phyloP scores from a whole-genome alignment of 2,797 vertebrate species.

The Galagoides demidoff region DNA sequence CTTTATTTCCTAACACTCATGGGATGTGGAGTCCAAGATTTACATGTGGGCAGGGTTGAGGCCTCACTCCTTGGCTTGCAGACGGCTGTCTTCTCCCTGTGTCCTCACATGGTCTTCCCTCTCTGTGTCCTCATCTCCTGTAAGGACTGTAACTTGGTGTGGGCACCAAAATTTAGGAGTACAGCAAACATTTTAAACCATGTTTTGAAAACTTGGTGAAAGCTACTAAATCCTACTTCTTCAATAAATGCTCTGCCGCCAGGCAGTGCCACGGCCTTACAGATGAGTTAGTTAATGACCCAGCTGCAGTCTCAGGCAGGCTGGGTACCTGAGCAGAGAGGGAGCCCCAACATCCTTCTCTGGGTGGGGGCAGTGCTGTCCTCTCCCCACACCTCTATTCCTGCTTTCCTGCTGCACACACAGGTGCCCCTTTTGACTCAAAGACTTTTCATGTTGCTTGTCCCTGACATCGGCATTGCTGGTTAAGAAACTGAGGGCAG shows the following conservation, averaged over 20 bases:
- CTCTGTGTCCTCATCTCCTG: neutral
- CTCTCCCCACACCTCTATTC: neutral
- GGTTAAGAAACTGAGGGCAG: neutral
- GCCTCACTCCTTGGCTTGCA: neutral
- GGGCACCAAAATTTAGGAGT: no score
- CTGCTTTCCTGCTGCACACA: neutral
- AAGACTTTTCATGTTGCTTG: neutral
- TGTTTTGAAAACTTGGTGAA: no score
- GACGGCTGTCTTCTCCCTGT: fast-evolving
- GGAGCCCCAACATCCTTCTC: neutral
- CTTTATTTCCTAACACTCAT: neutral
- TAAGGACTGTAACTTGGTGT: neutral
- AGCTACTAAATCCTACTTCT: no score
- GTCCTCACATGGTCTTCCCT: neutral
- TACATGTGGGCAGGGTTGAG: fast-evolving
- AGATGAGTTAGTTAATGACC: no score
- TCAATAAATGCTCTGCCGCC: no score
- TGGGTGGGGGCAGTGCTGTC: fast-evolving
- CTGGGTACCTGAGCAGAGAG: neutral
- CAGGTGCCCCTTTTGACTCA: neutral
- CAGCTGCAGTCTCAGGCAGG: neutral
- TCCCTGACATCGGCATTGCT: neutral
- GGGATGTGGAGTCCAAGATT: neutral
- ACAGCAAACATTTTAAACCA: no score
- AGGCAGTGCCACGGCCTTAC: neutral